Evolutionary conservation across 1,140 invertebrate species (phyloP).

Genomic region (Conus ventricosus): DNA sequence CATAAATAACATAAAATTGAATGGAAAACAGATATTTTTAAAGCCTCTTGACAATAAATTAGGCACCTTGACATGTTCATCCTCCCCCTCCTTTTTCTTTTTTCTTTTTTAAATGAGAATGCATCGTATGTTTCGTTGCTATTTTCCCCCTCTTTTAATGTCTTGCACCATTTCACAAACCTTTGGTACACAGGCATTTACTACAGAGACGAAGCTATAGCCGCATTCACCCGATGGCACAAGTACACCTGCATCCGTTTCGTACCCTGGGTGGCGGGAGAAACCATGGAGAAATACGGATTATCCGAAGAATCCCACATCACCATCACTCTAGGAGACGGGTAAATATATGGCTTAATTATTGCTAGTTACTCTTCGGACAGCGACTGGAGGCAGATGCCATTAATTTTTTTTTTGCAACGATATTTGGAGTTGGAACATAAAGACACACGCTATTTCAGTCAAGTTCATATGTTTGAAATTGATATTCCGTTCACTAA

Average conservation of each 20-base stretch:
- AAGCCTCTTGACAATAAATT: no score
- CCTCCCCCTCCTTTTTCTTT: no score
- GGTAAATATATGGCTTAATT: neutral
- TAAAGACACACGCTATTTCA: neutral
- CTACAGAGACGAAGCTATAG: neutral
- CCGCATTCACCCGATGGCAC: neutral
- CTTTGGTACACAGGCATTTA: neutral
- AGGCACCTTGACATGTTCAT: no score
- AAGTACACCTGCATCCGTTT: slow-evolving; percentile 25
- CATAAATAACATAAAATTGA: no score
- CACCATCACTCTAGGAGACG: neutral
- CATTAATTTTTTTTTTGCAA: neutral
- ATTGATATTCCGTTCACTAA: neutral
- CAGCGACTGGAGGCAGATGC: no score
- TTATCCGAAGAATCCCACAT: slow-evolving; percentile 2
- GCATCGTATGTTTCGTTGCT: no score
- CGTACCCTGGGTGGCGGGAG: slow-evolving; percentile 10
- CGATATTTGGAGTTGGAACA: no score
- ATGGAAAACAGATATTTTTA: no score
- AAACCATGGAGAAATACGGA: neutral
- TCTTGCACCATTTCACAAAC: no score
- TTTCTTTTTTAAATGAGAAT: no score
- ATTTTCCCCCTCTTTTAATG: no score
- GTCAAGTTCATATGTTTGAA: neutral
- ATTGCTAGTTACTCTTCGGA: no score